Evolutionary conservation across 2,888 invertebrate genomes (phyloP).

Genomic region (Arctia plantaginis): DNA sequence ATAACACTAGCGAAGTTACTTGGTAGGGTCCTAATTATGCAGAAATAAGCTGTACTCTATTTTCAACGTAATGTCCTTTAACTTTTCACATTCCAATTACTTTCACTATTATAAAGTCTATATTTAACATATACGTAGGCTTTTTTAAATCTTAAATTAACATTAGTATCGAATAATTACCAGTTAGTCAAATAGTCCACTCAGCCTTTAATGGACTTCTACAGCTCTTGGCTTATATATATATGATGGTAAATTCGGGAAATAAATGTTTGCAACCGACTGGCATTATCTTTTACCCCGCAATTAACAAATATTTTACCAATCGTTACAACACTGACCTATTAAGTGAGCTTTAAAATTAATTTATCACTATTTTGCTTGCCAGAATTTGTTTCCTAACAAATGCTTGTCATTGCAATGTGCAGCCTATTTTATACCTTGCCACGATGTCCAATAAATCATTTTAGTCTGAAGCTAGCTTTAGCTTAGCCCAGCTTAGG

Average conservation of each 20-base stretch:
- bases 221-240: background rate
- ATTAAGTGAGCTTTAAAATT: background rate
- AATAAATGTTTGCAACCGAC: background rate
- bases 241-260: background rate
- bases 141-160: background rate
- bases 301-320: conserved; percentile 1
- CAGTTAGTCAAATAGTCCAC: background rate
- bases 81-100: background rate
- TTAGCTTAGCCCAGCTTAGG: no score
- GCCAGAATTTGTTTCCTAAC: background rate
- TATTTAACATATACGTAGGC: background rate
- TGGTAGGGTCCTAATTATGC: background rate
- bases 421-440: background rate
- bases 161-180: background rate
- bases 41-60: background rate
- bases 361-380: background rate
- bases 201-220: background rate
- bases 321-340: background rate
- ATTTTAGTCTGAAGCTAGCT: no score
- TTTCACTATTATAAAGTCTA: background rate
- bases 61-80: no score
- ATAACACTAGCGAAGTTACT: background rate
- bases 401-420: background rate
- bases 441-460: no score
- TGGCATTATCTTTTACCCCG: background rate